Evolutionary conservation across 2,113 vertebrate genomes (phyloP).

Genomic region (Jacana jacana): DNA sequence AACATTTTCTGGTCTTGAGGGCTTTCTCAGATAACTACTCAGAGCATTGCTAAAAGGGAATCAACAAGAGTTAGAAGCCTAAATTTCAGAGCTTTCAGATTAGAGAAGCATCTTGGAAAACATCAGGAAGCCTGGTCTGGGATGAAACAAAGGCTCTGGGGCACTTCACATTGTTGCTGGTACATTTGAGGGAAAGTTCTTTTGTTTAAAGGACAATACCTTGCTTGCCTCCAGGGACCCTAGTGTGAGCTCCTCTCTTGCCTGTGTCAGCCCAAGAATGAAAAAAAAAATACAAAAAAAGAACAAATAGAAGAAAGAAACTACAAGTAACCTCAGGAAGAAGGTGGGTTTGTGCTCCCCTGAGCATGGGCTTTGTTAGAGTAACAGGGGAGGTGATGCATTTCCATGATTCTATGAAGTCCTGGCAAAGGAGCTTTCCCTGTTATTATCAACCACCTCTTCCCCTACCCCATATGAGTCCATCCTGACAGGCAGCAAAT

Average conservation of each 20-base stretch:
- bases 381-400: neutral
- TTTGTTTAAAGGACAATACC: conserved; percentile 49
- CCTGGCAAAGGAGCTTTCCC: neutral
- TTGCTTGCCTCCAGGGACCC: neutral
- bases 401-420: too few species aligned
- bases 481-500: neutral
- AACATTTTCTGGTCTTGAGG: neutral
- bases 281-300: neutral
- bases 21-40: neutral
- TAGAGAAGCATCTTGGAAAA: neutral
- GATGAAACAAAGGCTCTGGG: neutral
- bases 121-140: neutral
- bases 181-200: neutral
- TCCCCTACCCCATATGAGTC: neutral
- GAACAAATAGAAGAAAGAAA: neutral
- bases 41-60: neutral
- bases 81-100: neutral
- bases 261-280: neutral
- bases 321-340: neutral
- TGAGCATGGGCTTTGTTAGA: neutral
- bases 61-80: neutral
- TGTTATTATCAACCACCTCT: neutral
- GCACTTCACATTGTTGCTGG: neutral
- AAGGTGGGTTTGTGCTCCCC: neutral
- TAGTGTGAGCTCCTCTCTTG: neutral